Percentiles rank a stretch among this genome's conserved stretches.
Conservation (phyloP, 2,888 invertebrate genomes). For the Cecidostiba fungosa region DNA sequence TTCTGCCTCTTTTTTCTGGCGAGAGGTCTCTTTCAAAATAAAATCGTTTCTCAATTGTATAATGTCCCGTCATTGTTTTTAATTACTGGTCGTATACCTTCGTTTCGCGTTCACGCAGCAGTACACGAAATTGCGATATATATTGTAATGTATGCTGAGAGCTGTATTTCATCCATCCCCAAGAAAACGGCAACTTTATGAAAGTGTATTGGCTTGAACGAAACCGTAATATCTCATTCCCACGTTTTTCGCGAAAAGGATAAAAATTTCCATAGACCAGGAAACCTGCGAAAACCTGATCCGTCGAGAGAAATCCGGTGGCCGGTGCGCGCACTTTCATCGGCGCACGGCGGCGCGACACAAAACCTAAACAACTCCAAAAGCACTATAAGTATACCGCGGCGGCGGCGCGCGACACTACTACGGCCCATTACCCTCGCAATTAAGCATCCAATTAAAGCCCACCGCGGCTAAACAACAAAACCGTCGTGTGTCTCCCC, state of each 20-base stretch:
- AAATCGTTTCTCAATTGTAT: neutral
- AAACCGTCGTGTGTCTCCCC: neutral
- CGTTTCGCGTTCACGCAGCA: neutral
- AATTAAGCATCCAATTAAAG: slow-evolving; percentile 55
- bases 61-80: neutral
- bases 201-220: neutral
- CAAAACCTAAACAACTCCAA: neutral
- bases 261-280: neutral
- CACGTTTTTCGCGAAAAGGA: neutral
- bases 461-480: neutral
- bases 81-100: neutral
- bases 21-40: neutral
- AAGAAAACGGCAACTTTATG: neutral
- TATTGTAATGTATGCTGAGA: no score
- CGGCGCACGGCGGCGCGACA: neutral
- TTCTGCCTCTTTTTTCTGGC: neutral
- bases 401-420: neutral
- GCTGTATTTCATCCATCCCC: no score
- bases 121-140: no score
- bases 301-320: neutral
- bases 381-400: no score
- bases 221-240: neutral
- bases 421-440: slow-evolving; percentile 30
- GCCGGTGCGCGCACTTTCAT: neutral
- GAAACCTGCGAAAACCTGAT: neutral